Evolutionary conservation across 2,888 invertebrate species (phyloP), one percentile per base, ranked within the genome.

Genomic region (Anodontia alba): DNA sequence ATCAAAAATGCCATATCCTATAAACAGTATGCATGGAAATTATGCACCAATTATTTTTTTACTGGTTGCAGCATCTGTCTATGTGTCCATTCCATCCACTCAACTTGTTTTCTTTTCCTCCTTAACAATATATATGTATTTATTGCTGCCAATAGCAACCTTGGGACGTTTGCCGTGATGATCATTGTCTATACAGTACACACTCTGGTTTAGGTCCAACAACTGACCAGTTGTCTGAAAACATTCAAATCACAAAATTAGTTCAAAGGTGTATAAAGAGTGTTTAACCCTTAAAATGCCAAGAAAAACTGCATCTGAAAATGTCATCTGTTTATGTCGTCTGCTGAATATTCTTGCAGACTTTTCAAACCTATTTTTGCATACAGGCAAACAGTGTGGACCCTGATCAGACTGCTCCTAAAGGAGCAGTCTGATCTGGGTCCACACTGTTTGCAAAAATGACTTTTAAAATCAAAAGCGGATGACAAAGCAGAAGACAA

Each of bases 121-220:
- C 36, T 77, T 83, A n/a, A 92, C 89, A 17, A 92, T 69, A 75
- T 91, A 93, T 57, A 93, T 88, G 67, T 85, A 89, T 54, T 88
- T 89, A 73, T 88, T 88, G 33, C 93, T 90, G 7, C 93, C 94
- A 12, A 93, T 89, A 57, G 93, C 93, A 7, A 94, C 87, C 72
- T 86, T 84, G 0, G 93, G 93, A 67, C 84, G 86, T 66, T 72
- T 31, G 26, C 87, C 86, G 8, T 82, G 83, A 46, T 88, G 84
- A 76, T 93, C 93, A 81, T 92, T 93, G 84, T 94, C 94, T 29
- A 94, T 88, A 75, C 93, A 93, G 85, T 94, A 94, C 8, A 94
- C 94, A 72, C 93, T 94, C 46, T 93, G 90, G 17, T 92, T 91
- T 8, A 94, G 86, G 51, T 94, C 93, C 20, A 91, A 88, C 76